Evolutionary conservation across 2,888 invertebrate species (phyloP).

Genomic region (Troilus luridus): DNA sequence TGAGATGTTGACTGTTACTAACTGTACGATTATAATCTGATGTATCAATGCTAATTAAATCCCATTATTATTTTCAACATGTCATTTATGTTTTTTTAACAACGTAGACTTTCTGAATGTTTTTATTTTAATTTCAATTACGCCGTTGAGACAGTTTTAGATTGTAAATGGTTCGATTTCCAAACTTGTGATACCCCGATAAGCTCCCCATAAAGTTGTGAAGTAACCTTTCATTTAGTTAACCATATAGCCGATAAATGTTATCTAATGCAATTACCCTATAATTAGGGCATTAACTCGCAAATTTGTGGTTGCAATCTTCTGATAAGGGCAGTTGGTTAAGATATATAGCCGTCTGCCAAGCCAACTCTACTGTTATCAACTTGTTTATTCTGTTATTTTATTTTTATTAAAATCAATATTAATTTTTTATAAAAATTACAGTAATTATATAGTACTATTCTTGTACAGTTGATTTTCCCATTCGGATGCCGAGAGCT

Average conservation of each 20-base stretch:
- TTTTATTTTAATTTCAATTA: background rate
- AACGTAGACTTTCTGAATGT: background rate
- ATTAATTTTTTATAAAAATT: no score
- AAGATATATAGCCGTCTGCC: background rate
- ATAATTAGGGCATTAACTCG: background rate
- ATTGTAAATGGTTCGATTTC: background rate
- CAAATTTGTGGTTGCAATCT: background rate
- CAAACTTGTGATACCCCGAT: background rate
- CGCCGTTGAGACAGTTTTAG: background rate
- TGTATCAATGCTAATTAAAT: background rate
- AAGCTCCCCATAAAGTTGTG: background rate
- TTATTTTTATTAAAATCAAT: background rate
- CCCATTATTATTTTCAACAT: background rate
- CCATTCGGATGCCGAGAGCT: no score
- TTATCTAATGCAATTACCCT: background rate
- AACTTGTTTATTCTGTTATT: background rate
- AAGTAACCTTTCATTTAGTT: background rate
- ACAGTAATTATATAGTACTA: no score
- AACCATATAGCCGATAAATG: background rate
- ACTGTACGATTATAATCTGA: background rate
- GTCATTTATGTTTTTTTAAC: no score
- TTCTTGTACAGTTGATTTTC: no score
- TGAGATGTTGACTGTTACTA: background rate
- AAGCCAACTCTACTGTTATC: background rate
- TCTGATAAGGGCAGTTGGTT: background rate